These are phyloP conservation scores for Zapornia atra DNA, from an alignment of 2,113 vertebrate genomes.

Conservation along the genomic window DNA sequence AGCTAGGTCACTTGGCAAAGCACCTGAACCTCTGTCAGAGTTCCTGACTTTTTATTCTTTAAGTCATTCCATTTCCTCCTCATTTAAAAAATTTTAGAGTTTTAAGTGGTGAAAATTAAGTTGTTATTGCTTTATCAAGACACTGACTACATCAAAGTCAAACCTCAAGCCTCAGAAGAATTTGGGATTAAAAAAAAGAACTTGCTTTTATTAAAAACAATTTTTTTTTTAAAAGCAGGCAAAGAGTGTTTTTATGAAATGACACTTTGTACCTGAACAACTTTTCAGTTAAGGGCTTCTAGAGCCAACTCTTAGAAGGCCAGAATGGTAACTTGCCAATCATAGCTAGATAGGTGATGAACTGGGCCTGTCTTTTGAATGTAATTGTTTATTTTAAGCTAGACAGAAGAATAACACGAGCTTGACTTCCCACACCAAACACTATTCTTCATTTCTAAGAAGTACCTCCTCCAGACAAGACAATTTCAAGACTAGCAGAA, in stretches of 20 bases:
- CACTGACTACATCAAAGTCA: background rate
- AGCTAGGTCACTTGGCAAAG: conserved; percentile 41
- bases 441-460: background rate
- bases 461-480: background rate
- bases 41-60: background rate
- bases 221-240: too few relatives aligned
- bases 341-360: background rate
- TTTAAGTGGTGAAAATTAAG: background rate
- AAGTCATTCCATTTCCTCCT: background rate
- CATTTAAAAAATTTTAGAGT: background rate
- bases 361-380: background rate
- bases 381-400: background rate
- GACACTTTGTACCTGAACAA: background rate
- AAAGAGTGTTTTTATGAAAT: background rate
- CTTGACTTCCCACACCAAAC: background rate
- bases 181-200: background rate
- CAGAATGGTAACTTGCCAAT: background rate
- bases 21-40: background rate
- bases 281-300: background rate
- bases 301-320: background rate
- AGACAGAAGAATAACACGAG: background rate
- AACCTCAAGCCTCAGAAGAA: background rate
- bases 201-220: background rate
- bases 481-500: background rate
- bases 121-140: background rate